Conservation (phyloP, 1,140 invertebrate species). For the Camponotus vicinus region DNA sequence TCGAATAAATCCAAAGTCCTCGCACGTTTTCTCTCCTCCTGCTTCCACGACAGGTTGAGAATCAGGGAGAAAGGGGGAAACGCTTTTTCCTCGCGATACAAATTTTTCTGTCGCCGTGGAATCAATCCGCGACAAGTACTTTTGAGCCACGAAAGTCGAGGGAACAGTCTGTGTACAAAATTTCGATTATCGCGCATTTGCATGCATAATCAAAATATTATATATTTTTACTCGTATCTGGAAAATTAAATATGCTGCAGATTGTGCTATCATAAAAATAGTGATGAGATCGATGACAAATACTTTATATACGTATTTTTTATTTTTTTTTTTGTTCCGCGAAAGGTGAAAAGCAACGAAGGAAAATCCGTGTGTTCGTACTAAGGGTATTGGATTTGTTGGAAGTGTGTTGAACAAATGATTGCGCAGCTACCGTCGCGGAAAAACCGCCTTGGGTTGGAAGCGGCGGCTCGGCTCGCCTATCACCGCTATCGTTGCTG, state of each 20-base stretch:
- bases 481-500: conserved; percentile 70
- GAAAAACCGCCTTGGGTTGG: conserved; percentile 79
- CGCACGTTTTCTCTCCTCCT: conserved; percentile 59
- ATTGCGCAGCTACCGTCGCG: conserved; percentile 81
- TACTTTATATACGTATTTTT: conserved; percentile 14
- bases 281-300: neutral
- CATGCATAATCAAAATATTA: neutral
- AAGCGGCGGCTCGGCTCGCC: conserved; percentile 74
- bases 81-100: conserved; percentile 56
- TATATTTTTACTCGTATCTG: neutral
- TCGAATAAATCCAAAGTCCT: conserved; percentile 75
- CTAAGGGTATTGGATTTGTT: conserved; percentile 83
- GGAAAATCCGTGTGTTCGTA: conserved; percentile 65
- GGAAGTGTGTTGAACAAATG: conserved; percentile 85
- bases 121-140: conserved; percentile 67
- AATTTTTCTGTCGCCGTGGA: conserved; percentile 65
- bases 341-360: neutral
- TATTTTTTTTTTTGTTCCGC: conserved; percentile 28
- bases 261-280: neutral
- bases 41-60: neutral
- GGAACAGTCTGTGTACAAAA: neutral
- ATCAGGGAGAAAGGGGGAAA: conserved; percentile 12
- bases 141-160: neutral
- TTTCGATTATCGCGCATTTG: neutral
- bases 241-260: neutral